These are phyloP conservation scores for Oreochromis spilurus DNA, from an alignment of 2,113 vertebrate species.

Conservation along the genomic window DNA sequence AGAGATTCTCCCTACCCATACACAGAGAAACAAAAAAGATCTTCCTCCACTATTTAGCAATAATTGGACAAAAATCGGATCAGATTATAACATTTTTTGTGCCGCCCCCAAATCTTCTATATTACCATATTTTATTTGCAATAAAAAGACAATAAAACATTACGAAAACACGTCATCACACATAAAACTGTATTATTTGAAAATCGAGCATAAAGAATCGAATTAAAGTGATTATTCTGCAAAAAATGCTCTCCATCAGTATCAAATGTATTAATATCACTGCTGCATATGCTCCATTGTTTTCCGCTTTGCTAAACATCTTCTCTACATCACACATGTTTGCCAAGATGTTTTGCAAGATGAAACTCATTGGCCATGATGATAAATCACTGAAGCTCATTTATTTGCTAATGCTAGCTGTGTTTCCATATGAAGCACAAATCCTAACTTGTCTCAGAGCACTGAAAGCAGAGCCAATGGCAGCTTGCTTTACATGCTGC, in stretches of 20 bases:
- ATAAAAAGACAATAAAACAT: not conserved
- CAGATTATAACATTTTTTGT: not conserved
- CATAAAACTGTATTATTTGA: not conserved
- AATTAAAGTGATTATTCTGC: not conserved
- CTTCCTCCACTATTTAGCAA: not conserved
- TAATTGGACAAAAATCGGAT: not conserved
- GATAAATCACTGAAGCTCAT: not conserved
- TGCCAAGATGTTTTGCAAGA: fast-evolving
- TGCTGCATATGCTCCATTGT: fast-evolving
- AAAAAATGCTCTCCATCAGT: not conserved
- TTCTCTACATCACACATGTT: not conserved
- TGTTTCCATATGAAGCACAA: fast-evolving
- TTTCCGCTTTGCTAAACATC: not conserved
- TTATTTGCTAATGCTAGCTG: fast-evolving
- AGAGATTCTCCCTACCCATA: not conserved
- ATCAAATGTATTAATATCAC: fast-evolving
- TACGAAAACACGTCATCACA: not conserved
- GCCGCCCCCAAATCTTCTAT: not conserved
- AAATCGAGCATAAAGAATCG: fast-evolving
- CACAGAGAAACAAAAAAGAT: not conserved
- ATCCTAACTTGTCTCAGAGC: not conserved
- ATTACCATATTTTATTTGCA: not conserved
- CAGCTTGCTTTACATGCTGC: not conserved
- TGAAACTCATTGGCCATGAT: not conserved
- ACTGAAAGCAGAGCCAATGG: not conserved